Percentiles rank a stretch among this genome's conserved stretches.
These are phyloP conservation scores for Chrysomela aeneicollis DNA, from an alignment of 2,888 invertebrate genomes.

Conservation along the genomic window DNA sequence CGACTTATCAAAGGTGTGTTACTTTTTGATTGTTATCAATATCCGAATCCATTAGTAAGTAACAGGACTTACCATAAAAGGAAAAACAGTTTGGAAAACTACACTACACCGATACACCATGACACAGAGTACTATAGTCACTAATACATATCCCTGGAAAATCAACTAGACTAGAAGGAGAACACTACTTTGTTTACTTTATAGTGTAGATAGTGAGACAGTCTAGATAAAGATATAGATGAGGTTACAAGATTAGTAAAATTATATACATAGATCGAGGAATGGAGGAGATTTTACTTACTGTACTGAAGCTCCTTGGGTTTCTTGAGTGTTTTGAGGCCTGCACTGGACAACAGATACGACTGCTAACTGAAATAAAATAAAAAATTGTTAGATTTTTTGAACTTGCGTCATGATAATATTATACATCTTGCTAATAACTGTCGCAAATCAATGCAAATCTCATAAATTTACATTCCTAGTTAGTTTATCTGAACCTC, in stretches of 20 bases:
- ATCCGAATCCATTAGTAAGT: constrained; percentile 33
- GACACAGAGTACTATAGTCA: constrained; percentile 40
- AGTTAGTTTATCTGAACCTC: background rate
- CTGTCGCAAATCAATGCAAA: background rate
- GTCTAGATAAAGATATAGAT: background rate
- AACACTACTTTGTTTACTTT: constrained; percentile 12
- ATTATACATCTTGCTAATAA: background rate
- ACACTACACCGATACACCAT: constrained; percentile 51
- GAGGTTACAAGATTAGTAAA: constrained; percentile 43
- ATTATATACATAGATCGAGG: constrained; percentile 28
- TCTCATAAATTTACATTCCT: background rate
- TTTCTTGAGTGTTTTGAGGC: constrained; percentile 42
- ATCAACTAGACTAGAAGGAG: constrained; percentile 8
- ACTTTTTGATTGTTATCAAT: constrained; percentile 35
- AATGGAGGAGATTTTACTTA: constrained; percentile 43
- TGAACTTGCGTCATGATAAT: no score
- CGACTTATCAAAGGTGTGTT: constrained; percentile 23
- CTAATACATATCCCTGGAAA: constrained; percentile 25
- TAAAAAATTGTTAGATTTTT: background rate
- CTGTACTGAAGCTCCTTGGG: constrained; percentile 40
- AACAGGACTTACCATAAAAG: constrained; percentile 49
- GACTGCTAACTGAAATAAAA: constrained; percentile 45
- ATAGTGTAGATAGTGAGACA: background rate
- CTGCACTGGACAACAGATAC: constrained; percentile 41
- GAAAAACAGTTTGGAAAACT: constrained; percentile 39